A percentile compares a stretch with the other conserved stretches of the same genome.
Conservation (phyloP, 2,797 vertebrate genomes). For the Scomberomorus guttatus region DNA sequence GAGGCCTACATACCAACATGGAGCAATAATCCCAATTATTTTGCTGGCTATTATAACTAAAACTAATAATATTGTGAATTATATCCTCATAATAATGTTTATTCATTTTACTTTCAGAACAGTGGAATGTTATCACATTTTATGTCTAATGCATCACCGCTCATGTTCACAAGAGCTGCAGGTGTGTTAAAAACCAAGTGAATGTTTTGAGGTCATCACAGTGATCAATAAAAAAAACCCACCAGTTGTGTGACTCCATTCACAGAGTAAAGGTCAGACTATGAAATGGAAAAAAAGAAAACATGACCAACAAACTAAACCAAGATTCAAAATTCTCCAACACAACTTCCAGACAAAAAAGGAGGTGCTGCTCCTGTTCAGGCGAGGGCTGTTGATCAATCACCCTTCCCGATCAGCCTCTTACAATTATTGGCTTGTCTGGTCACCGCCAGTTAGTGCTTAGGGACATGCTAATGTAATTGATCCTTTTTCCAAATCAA, state of each 20-base stretch:
- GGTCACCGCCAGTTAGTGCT: conserved; percentile 58
- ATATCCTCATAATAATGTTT: background rate
- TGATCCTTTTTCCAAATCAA: conserved; percentile 60
- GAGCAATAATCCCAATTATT: background rate
- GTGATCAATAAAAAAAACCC: background rate
- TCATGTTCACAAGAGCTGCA: background rate
- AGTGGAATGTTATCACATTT: background rate
- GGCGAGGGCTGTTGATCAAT: conserved; percentile 44
- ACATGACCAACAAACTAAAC: background rate
- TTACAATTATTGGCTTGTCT: conserved; percentile 65
- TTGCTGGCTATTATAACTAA: background rate
- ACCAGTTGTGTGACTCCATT: background rate
- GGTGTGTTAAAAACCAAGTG: background rate
- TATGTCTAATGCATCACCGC: background rate
- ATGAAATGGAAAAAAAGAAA: background rate
- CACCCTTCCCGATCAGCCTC: conserved; percentile 55
- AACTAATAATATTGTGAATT: background rate
- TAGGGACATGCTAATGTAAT: conserved; percentile 63
- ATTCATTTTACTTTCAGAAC: background rate
- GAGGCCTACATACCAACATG: background rate
- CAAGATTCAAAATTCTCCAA: conserved; percentile 10
- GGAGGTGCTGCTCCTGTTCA: background rate
- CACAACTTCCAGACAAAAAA: background rate
- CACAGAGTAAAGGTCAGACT: background rate
- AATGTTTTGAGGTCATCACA: background rate